Evolutionary conservation across 2,888 invertebrate genomes (phyloP).

Genomic region (Drosophila subsilvestris): DNA sequence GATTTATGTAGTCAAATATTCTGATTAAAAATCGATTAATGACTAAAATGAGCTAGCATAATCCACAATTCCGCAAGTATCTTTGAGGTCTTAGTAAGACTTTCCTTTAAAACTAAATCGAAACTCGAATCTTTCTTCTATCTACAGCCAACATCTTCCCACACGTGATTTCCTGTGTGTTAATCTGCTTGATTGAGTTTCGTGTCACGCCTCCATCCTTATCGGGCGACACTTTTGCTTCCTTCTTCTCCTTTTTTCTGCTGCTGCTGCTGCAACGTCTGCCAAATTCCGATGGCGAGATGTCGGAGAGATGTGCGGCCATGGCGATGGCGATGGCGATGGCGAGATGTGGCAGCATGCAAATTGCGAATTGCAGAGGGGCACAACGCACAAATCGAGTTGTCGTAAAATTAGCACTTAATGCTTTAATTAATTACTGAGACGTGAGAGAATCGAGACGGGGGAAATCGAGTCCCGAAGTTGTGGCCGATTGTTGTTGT

Average conservation of each 20-base stretch:
- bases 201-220: constrained; percentile 38
- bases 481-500: constrained; percentile 35
- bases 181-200: constrained; percentile 15
- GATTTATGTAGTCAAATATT: neutral
- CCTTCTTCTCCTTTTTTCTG: constrained; percentile 33
- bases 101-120: too few relatives aligned
- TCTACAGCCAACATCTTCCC: too few relatives aligned
- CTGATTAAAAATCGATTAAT: neutral
- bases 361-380: constrained; percentile 61
- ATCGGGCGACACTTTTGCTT: constrained; percentile 43
- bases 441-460: constrained; percentile 72
- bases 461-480: constrained; percentile 39
- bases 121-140: too few relatives aligned
- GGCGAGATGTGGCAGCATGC: constrained; percentile 66
- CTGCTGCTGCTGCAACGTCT: constrained; percentile 39
- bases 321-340: constrained; percentile 3
- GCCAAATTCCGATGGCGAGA: constrained; percentile 74
- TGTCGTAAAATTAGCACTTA: constrained; percentile 80
- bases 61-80: too few relatives aligned
- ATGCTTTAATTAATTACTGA: constrained; percentile 80
- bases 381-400: constrained; percentile 77
- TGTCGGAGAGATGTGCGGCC: constrained; percentile 31
- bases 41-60: too few relatives aligned
- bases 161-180: constrained; percentile 22
- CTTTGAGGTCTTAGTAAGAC: too few relatives aligned